Conservation (phyloP, 2,888 invertebrate genomes). For the Pterobdella sp. region DNA sequence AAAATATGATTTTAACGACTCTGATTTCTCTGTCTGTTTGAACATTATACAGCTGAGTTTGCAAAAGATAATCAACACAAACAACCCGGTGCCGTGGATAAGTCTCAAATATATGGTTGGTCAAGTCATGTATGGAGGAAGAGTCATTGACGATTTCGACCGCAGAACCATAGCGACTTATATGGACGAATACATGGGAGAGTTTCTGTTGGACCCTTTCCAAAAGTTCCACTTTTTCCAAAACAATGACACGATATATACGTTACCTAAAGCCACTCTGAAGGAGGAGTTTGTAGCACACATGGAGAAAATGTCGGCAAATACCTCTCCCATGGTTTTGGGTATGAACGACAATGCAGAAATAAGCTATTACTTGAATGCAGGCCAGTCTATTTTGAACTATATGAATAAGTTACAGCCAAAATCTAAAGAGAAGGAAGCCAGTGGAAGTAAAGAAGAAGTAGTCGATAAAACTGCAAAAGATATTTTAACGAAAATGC, state of each 20-base stretch:
- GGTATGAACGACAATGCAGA: constrained; percentile 90
- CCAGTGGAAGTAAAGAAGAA: constrained; percentile 73
- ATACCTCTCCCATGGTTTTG: constrained; percentile 81
- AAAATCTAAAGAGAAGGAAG: constrained; percentile 65
- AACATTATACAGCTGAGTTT: constrained; percentile 77
- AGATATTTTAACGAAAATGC: constrained; percentile 70
- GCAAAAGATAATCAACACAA: constrained; percentile 59
- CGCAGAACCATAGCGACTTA: constrained; percentile 75
- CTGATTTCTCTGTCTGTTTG: constrained; percentile 80
- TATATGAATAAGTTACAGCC: constrained; percentile 80
- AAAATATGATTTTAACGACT: constrained; percentile 80
- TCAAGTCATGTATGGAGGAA: constrained; percentile 90
- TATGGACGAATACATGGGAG: constrained; percentile 89
- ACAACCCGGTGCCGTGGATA: constrained; percentile 68
- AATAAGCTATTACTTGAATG: constrained; percentile 82
- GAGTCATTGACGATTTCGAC: constrained; percentile 84
- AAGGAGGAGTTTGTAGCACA: constrained; percentile 57
- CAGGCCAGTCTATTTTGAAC: constrained; percentile 75
- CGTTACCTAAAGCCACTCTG: constrained; percentile 59
- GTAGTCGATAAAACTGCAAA: constrained; percentile 71
- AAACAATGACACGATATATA: constrained; percentile 68
- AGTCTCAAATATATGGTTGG: constrained; percentile 84
- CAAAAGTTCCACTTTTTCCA: constrained; percentile 82
- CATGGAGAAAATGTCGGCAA: constrained; percentile 72
- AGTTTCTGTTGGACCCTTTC: constrained; percentile 81